These are phyloP conservation scores for Mus spretus DNA, from an alignment of 2,797 vertebrate genomes.

Conservation along the genomic window DNA sequence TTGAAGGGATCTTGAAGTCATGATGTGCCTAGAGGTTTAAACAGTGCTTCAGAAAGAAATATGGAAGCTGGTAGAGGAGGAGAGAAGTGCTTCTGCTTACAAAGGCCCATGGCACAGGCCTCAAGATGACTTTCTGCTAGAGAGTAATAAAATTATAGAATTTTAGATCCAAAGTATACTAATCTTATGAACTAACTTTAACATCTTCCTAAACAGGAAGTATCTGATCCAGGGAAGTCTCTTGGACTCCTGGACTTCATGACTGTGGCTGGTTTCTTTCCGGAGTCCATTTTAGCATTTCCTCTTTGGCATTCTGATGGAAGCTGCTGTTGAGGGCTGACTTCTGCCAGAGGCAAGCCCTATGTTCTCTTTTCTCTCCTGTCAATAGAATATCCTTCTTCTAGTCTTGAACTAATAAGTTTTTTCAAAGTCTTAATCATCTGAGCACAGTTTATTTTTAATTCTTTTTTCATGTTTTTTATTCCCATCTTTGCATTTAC, in stretches of 20 bases:
- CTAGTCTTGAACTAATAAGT: not conserved
- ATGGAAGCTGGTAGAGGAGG: not conserved
- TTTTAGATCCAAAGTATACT: not conserved
- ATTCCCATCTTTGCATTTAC: not conserved
- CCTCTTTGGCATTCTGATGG: not conserved
- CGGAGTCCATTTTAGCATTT: not conserved
- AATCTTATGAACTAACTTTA: not conserved
- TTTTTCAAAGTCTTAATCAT: not conserved
- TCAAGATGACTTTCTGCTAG: conserved; percentile 8
- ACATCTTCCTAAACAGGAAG: not conserved
- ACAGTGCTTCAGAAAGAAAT: conserved; percentile 29
- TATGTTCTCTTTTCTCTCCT: not conserved
- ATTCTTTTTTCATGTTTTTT: not conserved
- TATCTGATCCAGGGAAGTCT: not conserved
- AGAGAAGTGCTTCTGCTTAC: conserved; percentile 6
- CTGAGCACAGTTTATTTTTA: not conserved
- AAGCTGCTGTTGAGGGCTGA: not conserved
- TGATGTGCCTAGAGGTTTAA: not conserved
- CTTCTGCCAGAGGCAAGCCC: not conserved
- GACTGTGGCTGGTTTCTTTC: not conserved
- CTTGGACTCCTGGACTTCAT: not conserved
- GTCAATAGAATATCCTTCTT: not conserved
- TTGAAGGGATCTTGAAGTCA: not conserved
- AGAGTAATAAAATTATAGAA: conserved; percentile 13
- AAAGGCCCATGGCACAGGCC: not conserved